Conservation (phyloP, 2,888 invertebrate species). For the Eupelmus urozonus region DNA sequence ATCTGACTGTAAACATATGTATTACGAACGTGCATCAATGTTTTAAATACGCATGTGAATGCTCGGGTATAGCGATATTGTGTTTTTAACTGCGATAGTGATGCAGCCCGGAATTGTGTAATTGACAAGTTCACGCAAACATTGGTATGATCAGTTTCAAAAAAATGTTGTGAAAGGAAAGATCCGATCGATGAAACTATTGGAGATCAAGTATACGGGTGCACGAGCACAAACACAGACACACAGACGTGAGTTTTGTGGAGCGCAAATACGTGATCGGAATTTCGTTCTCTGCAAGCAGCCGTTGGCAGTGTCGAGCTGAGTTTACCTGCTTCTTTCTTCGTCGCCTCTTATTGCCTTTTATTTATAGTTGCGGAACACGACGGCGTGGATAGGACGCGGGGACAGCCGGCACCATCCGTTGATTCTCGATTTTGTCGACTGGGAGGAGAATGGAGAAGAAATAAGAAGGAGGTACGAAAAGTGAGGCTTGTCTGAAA, state of each 20-base stretch:
- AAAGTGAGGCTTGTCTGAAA: background rate
- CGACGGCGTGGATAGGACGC: no score
- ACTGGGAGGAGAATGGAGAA: background rate
- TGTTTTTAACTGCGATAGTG: no score
- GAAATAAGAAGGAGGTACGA: background rate
- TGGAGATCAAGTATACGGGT: slow-evolving; percentile 16
- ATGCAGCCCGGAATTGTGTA: no score
- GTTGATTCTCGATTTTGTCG: slow-evolving; percentile 39
- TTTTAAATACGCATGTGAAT: background rate
- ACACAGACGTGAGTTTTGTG: no score
- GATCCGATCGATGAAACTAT: background rate
- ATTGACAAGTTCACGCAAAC: no score
- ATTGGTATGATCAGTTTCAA: no score
- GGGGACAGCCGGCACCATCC: background rate
- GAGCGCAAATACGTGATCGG: slow-evolving; percentile 44
- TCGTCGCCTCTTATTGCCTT: slow-evolving; percentile 39
- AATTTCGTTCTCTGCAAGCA: slow-evolving; percentile 6
- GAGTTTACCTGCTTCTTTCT: slow-evolving; percentile 41
- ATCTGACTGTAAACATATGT: no score
- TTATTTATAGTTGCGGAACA: slow-evolving; percentile 41
- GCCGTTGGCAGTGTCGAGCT: background rate
- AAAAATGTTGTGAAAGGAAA: background rate
- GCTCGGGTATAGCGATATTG: no score
- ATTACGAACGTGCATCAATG: no score
- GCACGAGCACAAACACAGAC: no score